These are phyloP conservation scores for Heliconius ismenius DNA, from an alignment of 2,888 invertebrate genomes.

Conservation along the genomic window DNA sequence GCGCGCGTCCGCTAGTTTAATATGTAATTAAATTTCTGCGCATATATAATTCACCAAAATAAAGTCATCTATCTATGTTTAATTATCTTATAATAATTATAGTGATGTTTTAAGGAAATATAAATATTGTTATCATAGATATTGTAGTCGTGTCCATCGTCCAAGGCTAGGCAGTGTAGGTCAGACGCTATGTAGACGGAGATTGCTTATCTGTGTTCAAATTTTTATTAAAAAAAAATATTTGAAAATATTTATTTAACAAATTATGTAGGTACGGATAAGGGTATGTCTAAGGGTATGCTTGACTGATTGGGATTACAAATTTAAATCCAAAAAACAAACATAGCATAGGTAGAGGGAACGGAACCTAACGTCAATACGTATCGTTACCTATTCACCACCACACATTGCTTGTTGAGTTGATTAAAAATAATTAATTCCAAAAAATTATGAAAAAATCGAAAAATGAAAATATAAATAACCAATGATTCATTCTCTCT, in stretches of 20 bases:
- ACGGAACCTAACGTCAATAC: background rate
- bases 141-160: conserved; percentile 42
- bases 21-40: background rate
- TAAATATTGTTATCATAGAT: conserved; percentile 37
- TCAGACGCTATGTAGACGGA: conserved; percentile 57
- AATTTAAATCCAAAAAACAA: too few relatives aligned
- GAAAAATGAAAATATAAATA: too few relatives aligned
- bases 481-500: too few relatives aligned
- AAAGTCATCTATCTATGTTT: background rate
- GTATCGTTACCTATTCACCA: background rate
- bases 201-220: conserved; percentile 45
- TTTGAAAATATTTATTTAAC: background rate
- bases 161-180: conserved; percentile 54
- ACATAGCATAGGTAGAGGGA: background rate
- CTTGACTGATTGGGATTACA: too few relatives aligned
- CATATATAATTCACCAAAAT: background rate
- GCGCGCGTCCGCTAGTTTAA: too few relatives aligned
- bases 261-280: background rate
- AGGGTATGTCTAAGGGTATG: background rate
- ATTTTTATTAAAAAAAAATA: background rate
- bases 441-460: too few relatives aligned
- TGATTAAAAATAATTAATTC: too few relatives aligned
- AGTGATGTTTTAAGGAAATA: conserved; percentile 29
- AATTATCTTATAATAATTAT: conserved; percentile 8
- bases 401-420: too few relatives aligned